Evolutionary conservation across 2,888 invertebrate species (phyloP).

Genomic region (Crematogaster levior): DNA sequence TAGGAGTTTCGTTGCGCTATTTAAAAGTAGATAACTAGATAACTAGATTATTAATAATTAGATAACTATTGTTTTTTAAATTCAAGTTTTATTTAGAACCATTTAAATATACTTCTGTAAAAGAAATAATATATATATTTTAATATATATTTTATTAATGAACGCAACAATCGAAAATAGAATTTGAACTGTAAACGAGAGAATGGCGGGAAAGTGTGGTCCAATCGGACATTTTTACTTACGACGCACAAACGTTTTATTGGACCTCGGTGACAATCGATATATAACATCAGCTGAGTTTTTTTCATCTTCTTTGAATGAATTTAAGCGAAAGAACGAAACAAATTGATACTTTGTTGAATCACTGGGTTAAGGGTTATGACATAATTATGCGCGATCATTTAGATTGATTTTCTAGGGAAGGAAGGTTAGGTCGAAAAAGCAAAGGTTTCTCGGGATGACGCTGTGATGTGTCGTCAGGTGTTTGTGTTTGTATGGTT

Average conservation of each 20-base stretch:
- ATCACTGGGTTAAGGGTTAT: background rate
- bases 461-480: conserved; percentile 62
- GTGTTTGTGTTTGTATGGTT: conserved; percentile 76
- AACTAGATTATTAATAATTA: too few species aligned
- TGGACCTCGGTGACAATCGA: conserved; percentile 77
- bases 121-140: background rate
- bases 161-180: background rate
- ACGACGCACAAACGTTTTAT: conserved; percentile 80
- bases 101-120: background rate
- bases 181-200: background rate
- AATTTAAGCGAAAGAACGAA: background rate
- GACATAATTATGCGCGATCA: background rate
- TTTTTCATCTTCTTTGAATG: background rate
- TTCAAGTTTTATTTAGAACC: background rate
- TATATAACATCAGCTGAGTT: conserved; percentile 69
- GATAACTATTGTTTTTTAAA: background rate
- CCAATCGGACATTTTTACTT: conserved; percentile 75
- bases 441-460: background rate
- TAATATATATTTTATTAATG: background rate
- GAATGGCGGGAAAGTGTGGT: conserved; percentile 71
- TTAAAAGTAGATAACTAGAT: too few species aligned
- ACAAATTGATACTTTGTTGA: background rate
- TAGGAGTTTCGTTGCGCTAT: background rate
- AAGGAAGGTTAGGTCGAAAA: conserved; percentile 43
- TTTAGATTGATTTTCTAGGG: conserved; percentile 4